A percentile compares a stretch with the other conserved stretches of the same genome.
These are phyloP conservation scores for Spea hammondii DNA, from an alignment of 2,797 vertebrate species.

Conservation along the genomic window DNA sequence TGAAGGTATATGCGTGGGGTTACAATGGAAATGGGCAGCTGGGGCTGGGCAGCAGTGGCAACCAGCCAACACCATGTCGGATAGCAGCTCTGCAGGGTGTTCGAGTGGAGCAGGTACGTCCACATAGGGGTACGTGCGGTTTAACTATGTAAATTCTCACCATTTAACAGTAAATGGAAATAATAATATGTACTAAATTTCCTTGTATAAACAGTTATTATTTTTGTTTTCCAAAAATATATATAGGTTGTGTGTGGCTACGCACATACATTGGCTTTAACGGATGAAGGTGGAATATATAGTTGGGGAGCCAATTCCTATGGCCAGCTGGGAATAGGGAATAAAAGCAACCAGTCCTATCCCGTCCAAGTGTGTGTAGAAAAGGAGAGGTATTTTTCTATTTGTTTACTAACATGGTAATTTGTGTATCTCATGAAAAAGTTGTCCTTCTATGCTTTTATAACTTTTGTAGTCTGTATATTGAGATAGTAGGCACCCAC, in stretches of 20 bases:
- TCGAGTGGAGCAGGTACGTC: constrained; percentile 82
- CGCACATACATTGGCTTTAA: constrained; percentile 91
- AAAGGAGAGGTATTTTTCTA: constrained; percentile 84
- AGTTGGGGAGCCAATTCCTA: constrained; percentile 98
- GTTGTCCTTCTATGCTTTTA: too few species aligned
- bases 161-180: background rate
- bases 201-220: background rate
- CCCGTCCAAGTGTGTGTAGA: constrained; percentile 86
- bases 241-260: constrained; percentile 91
- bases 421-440: too few species aligned
- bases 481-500: too few species aligned
- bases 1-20: constrained; percentile 94
- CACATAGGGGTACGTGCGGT: background rate
- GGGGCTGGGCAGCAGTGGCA: constrained; percentile 90
- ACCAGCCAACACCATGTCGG: constrained; percentile 92
- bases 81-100: constrained; percentile 90
- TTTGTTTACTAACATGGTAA: too few species aligned
- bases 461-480: too few species aligned
- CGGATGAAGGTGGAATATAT: constrained; percentile 91
- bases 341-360: constrained; percentile 92
- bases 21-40: constrained; percentile 98
- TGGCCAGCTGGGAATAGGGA: constrained; percentile 93
- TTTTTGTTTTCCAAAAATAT: constrained; percentile 32
- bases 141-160: background rate
- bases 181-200: background rate